These are phyloP conservation scores for Iphiclides podalirius DNA, from an alignment of 2,888 invertebrate species.

Conservation along the genomic window DNA sequence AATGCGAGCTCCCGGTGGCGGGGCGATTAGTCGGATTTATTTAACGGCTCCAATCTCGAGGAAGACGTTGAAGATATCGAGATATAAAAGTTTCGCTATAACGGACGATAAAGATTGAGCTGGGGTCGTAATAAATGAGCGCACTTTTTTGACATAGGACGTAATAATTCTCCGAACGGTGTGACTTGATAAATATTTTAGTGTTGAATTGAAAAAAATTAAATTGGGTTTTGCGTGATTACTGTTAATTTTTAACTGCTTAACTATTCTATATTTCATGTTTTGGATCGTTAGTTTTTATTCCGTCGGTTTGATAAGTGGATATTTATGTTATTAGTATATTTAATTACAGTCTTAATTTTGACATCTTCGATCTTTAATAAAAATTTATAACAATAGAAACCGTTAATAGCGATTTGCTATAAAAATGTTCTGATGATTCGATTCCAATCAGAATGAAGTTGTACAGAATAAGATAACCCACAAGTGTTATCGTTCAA, in stretches of 20 bases:
- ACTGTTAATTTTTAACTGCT: constrained; percentile 8
- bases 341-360: too few species aligned
- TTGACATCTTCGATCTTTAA: too few species aligned
- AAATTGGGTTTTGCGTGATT: constrained; percentile 15
- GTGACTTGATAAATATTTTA: constrained; percentile 24
- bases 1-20: constrained; percentile 54
- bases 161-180: constrained; percentile 23
- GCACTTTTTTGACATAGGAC: constrained; percentile 20
- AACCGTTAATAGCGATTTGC: too few species aligned
- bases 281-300: not conserved
- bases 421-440: too few species aligned
- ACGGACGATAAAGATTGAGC: constrained; percentile 25
- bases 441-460: too few species aligned
- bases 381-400: too few species aligned
- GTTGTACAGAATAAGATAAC: too few species aligned
- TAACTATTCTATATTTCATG: constrained; percentile 7
- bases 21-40: constrained; percentile 67
- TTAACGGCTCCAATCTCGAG: constrained; percentile 58
- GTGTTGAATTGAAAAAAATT: too few species aligned
- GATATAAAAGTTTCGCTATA: constrained; percentile 29
- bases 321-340: too few species aligned
- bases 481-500: too few species aligned
- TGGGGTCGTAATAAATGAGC: constrained; percentile 21
- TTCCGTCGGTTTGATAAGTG: too few species aligned
- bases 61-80: constrained; percentile 35